Conservation (phyloP, 1,140 invertebrate genomes). For the Diprion similis region DNA sequence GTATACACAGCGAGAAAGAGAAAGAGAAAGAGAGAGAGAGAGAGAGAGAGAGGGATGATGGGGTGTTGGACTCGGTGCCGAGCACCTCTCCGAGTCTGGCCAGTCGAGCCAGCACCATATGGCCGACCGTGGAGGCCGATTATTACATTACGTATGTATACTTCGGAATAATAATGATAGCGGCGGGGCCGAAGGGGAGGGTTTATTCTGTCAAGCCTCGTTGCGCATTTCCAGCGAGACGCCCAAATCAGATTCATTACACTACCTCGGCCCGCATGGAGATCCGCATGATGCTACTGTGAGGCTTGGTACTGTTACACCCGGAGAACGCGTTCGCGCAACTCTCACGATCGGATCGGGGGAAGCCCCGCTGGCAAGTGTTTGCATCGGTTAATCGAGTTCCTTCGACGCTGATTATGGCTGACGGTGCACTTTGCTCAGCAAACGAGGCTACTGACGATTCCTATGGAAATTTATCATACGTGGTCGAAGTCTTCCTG, state of each 20-base stretch:
- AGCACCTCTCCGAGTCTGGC: background rate
- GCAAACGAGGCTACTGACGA: no score
- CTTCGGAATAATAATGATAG: slow-evolving; percentile 53
- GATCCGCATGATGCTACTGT: no score
- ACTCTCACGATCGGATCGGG: no score
- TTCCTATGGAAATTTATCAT: no score
- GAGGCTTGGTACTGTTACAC: no score
- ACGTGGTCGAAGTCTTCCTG: no score
- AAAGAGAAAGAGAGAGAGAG: background rate
- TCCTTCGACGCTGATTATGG: no score
- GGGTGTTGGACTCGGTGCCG: background rate
- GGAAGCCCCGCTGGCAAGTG: no score
- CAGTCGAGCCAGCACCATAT: slow-evolving; percentile 45
- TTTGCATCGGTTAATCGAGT: no score
- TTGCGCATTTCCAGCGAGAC: slow-evolving; percentile 55
- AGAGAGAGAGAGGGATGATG: no score
- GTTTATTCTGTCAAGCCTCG: slow-evolving; percentile 36
- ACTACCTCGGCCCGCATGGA: slow-evolving; percentile 23
- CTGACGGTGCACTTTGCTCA: no score
- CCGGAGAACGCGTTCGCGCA: no score
- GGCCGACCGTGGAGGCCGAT: slow-evolving; percentile 57
- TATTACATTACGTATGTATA: slow-evolving; percentile 61
- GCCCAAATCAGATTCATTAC: slow-evolving; percentile 60
- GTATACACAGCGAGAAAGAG: slow-evolving; percentile 7
- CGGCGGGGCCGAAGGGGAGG: background rate